Base-by-base conservation (phyloP, 2,888 invertebrate genomes). In the Poecilus cupreus region DNA sequence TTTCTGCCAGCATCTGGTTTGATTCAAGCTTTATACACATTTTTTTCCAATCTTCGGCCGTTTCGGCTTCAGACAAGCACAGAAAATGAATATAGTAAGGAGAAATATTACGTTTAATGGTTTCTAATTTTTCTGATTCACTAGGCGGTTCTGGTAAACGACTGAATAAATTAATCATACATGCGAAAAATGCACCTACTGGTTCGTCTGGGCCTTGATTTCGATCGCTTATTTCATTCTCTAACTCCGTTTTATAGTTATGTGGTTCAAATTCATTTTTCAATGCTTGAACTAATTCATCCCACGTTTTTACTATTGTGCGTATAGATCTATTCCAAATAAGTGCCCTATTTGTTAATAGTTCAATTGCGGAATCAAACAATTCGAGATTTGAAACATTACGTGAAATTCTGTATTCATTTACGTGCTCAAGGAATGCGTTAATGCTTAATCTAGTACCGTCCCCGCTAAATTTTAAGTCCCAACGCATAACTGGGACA, bases 371-470 rank as follows among this genome's bases (percentile, higher is more conserved):
- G 6, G 82, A 80, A 26, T 57, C 57, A 20, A 74, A 79, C 1
- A 64, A 18, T 39, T 79, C 75, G 24, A 4, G 16, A 26, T 79
- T 60, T 1, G 60, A 39, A 4, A 79, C 82, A 8, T 32, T n/a
- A 5, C 81, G 57, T 16, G 81, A 77, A n/a, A 75, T 26, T 24
- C 82, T 37, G 11, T 70, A 49, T n/a, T 82, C 82, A n/a, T 78
- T 43, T 5, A 82, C 57, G n/a, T 72, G 24, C 20, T 82, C 78
- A 11, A 82, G 22, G 39, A 82, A 82, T 2, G 78, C 78, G 22
- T 79, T 57, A 1, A 82, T 22, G 10, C 78, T 78, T n/a, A n/a
- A n/a, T n/a, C n/a, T n/a, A n/a, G n/a, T n/a, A n/a, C n/a, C n/a
- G n/a, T n/a, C n/a, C n/a, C n/a, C n/a, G n/a, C n/a, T n/a, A n/a